Evolutionary conservation across 2,113 vertebrate species (phyloP).

Genomic region (Pelusios castaneus): DNA sequence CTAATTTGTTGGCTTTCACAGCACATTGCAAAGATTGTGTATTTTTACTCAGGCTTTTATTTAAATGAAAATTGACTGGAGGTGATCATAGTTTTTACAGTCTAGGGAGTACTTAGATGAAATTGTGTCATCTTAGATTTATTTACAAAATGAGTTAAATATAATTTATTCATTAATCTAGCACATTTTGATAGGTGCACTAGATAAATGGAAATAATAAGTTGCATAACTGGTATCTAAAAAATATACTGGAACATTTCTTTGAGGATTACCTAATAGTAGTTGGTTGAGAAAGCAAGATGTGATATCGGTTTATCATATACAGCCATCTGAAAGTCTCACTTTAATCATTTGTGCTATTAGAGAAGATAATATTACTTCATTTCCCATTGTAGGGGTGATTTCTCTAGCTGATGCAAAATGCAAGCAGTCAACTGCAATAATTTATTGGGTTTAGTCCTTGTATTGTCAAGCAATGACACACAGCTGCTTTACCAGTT

Average conservation of each 20-base stretch:
- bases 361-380: constrained; percentile 30
- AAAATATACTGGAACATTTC: background rate
- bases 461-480: background rate
- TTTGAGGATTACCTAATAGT: background rate
- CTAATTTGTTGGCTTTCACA: background rate
- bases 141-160: background rate
- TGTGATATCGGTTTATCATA: background rate
- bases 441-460: background rate
- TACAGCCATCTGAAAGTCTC: background rate
- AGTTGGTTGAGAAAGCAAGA: background rate
- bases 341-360: background rate
- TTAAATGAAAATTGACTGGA: background rate
- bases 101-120: background rate
- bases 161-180: background rate
- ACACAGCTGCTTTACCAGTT: background rate
- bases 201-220: background rate
- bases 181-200: background rate
- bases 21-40: background rate
- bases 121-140: background rate
- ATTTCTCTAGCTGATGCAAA: constrained; percentile 27
- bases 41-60: background rate
- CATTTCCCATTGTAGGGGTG: background rate
- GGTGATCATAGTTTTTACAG: background rate
- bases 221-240: background rate
- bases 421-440: background rate